Evolutionary conservation across 2,113 vertebrate species (phyloP), one percentile per base, ranked within the genome.

Genomic region (Thunnus maccoyii): DNA sequence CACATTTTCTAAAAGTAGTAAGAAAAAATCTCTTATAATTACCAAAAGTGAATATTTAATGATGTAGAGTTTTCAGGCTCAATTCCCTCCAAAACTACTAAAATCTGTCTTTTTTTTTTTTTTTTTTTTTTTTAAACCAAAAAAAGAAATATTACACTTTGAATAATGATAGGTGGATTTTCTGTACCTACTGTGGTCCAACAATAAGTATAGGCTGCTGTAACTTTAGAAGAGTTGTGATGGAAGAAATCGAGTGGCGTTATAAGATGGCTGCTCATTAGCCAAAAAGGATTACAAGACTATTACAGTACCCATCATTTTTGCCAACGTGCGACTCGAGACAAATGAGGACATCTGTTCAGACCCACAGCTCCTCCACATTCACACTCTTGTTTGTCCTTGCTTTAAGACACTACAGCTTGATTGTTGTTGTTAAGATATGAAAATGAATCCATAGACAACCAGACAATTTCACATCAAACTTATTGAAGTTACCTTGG

Each of bases 291-390:
- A 92, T 83, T 88, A 82, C 84, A 83, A 82, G 84, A 78, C 64
- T 58, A 76, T 86, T 84, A 86, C 64, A 72, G 75, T 67, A 47
- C 51, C 78, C 47, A 80, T 84, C 74, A 70, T 79, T 74, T 79
- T 67, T 74, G 75, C 83, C 85, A 89, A 74, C 71, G 71, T 64
- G 76, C 60, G 81, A 90, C 76, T 89, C 72, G 51, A 56, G 73
- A 90, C 84, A 90, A 91, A 88, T 70, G 61, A 88, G 86, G 71
- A 89, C 91, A 89, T 89, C 86, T 90, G 85, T 76, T 81, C 73
- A 64, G 82, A 78, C 60, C 27, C 65, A 69, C 20, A 36, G 71
- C 68, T 77, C 78, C 76, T 69, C 74, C 30, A 54, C 72, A 84
- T 71, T 65, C 55, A 48, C 61, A 48, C 50, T 32, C 72, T 16